phyloP scores from a whole-genome alignment of 2,888 invertebrate genomes.

The Drosophila meridionalis region DNA sequence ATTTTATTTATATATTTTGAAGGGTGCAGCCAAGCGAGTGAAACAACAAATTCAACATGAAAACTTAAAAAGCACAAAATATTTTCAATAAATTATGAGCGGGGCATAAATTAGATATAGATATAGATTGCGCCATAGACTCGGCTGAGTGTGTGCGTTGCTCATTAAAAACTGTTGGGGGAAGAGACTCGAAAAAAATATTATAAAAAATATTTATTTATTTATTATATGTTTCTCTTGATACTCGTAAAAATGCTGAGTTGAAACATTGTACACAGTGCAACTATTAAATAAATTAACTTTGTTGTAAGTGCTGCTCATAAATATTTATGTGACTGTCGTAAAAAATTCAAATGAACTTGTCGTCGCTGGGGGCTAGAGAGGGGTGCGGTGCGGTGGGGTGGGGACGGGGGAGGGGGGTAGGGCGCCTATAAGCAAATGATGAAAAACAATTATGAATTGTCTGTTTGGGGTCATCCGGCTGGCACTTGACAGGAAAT shows the following conservation, averaged over 20 bases:
- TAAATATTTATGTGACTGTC: conserved; percentile 75
- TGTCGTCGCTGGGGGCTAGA: conserved; percentile 47
- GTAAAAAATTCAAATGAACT: conserved; percentile 76
- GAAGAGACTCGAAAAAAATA: conserved; percentile 17
- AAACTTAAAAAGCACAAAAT: conserved; percentile 23
- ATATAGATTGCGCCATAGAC: conserved; percentile 46
- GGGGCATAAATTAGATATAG: conserved; percentile 60
- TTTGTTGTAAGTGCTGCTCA: conserved; percentile 76
- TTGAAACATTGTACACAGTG: conserved; percentile 49
- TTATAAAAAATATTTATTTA: background rate
- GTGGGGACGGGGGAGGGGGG: background rate
- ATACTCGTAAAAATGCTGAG: conserved; percentile 43
- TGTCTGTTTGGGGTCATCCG: conserved; percentile 57
- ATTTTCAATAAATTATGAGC: conserved; percentile 64
- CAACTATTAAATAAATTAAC: conserved; percentile 77
- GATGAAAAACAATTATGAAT: conserved; percentile 73
- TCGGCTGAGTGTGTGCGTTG: conserved; percentile 3
- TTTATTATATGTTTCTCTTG: conserved; percentile 39
- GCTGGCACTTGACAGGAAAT: conserved; percentile 70
- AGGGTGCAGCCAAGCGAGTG: conserved; percentile 35
- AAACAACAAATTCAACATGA: conserved; percentile 10
- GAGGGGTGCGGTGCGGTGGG: background rate
- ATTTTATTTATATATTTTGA: conserved; percentile 43
- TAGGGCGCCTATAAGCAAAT: conserved; percentile 65
- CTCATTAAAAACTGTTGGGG: conserved; percentile 48